Evolutionary conservation across 1,140 invertebrate species (phyloP).

Genomic region (Nephila pilipes): DNA sequence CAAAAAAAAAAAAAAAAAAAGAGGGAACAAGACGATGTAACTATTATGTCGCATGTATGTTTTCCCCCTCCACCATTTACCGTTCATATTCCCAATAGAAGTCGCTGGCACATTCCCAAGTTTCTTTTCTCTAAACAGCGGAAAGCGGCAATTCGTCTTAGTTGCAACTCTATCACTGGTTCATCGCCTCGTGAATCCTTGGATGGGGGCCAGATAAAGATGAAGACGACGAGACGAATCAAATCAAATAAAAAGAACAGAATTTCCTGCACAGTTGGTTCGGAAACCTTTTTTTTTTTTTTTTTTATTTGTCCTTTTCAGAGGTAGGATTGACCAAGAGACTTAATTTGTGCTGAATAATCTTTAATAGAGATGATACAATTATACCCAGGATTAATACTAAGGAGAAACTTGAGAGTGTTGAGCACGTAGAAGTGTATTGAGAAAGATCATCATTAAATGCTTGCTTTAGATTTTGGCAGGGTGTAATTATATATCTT

Average conservation of each 20-base stretch:
- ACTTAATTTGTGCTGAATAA: neutral
- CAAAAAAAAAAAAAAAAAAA: neutral
- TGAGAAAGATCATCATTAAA: neutral
- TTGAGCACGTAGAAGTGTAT: neutral
- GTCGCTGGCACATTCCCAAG: slow-evolving; percentile 20
- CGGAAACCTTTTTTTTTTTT: neutral
- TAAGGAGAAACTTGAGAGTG: neutral
- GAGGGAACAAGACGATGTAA: neutral
- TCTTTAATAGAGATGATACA: no score
- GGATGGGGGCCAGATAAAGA: slow-evolving; percentile 26
- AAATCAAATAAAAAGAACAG: neutral
- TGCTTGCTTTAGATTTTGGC: neutral
- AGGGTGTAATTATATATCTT: no score
- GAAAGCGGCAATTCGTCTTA: slow-evolving; percentile 22
- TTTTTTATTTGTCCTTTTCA: neutral
- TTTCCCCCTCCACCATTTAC: slow-evolving; percentile 12
- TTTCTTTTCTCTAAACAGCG: neutral
- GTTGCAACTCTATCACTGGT: slow-evolving; percentile 38
- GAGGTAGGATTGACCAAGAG: neutral
- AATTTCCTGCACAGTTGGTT: neutral
- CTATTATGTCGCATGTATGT: slow-evolving; percentile 55
- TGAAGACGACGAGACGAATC: neutral
- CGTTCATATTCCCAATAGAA: slow-evolving; percentile 50
- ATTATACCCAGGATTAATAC: no score
- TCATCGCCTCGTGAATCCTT: slow-evolving; percentile 25